Evolutionary conservation across 2,113 vertebrate genomes (phyloP).

Genomic region (Gobio gobio): DNA sequence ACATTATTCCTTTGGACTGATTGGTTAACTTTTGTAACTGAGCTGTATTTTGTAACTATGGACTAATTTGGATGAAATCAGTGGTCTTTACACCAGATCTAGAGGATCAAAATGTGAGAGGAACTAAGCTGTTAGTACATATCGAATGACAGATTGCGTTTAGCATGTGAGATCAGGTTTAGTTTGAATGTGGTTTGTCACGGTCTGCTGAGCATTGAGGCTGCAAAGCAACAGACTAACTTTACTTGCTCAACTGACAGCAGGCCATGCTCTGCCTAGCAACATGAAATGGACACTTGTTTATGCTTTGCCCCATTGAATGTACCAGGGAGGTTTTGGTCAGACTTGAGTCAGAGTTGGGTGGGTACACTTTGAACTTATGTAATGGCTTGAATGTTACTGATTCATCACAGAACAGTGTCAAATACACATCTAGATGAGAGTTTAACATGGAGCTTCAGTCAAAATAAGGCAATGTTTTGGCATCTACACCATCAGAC

Average conservation of each 20-base stretch:
- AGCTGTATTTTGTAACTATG: too few relatives aligned
- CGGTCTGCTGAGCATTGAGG: background rate
- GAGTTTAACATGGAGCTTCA: background rate
- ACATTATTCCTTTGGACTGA: background rate
- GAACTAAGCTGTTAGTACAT: background rate
- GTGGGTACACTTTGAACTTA: constrained; percentile 22
- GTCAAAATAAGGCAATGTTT: background rate
- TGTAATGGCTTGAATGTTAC: background rate
- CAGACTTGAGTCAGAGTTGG: constrained; percentile 19
- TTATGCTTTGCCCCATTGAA: constrained; percentile 8
- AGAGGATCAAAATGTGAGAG: background rate
- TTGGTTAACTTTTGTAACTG: background rate
- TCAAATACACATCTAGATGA: background rate
- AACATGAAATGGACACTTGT: constrained; percentile 14
- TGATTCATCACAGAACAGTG: background rate
- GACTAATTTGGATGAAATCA: background rate
- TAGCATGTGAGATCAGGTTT: background rate
- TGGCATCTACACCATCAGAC: background rate
- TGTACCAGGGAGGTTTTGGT: constrained; percentile 1
- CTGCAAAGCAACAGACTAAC: background rate
- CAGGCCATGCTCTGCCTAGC: constrained; percentile 24
- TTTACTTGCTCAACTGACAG: constrained; percentile 10
- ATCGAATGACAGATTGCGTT: background rate
- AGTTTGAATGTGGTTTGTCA: constrained; percentile 9
- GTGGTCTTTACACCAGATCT: background rate